Evolutionary conservation across 2,888 invertebrate species (phyloP), one percentile per base, ranked within the genome.

Genomic region (Caenorhabditis parvicauda): DNA sequence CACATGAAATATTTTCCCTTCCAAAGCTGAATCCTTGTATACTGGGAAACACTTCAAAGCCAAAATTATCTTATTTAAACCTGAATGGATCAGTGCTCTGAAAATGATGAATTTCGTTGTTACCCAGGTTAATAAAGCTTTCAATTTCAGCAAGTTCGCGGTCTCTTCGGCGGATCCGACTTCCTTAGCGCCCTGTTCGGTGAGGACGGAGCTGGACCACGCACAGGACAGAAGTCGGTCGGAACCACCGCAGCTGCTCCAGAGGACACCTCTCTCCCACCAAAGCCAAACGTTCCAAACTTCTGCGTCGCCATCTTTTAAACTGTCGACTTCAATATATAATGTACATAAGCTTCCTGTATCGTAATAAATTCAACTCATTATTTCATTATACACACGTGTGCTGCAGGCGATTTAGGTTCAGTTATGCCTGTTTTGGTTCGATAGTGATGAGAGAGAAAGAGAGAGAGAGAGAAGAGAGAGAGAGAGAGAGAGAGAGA

Each of bases 231-330:
- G 12, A 53, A 47, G 56, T 54, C 54, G 41, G 39, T 54, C 25
- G 43, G 67, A n/a, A 66, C 70, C 28, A 60, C 69, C 37, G 47
- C 72, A 7, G 57, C 67, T 24, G 47, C 70, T 1, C 53, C 61
- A 32, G 69, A 64, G 41, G 57, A 72, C 12, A 50, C 69, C 17
- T 63, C 70, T 17, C 55, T 72, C 37, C 64, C 70, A 24, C 70
- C 67, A 28, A 71, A 74, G 39, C 79, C 79, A 29, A 73, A 69
- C 14, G 71, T 77, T 17, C 79, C 79, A 46, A 70, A 74, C 52
- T 77, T 77, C 75, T 79, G 79, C 64, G 75, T 75, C n/a, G 65
- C 74, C 48, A 70, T 79, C 55, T 74, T 67, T 49, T 77, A 68
- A 76, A 17, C 5, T 38, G 44, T 42, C 43, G 42, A 24, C 28